Conservation (phyloP, 1,140 invertebrate genomes). For the Sesamia nonagrioides region DNA sequence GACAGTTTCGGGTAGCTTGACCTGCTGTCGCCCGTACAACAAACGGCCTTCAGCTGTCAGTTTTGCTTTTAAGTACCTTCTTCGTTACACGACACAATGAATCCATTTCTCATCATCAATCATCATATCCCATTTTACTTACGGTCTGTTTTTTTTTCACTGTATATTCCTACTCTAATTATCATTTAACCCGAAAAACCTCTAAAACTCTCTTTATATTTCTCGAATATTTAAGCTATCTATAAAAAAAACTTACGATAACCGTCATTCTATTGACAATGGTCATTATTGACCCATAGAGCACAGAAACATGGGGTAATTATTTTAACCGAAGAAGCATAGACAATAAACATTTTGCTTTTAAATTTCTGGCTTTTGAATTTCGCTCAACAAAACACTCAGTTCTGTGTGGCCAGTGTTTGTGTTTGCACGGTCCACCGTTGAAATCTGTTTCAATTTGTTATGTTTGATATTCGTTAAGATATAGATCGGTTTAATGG, state of each 20-base stretch:
- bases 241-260: neutral
- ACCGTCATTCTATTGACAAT: neutral
- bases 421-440: conserved; percentile 65
- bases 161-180: neutral
- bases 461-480: conserved; percentile 74
- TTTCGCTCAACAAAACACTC: conserved; percentile 68
- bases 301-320: conserved; percentile 61
- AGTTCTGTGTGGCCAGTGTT: conserved; percentile 59
- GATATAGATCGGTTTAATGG: neutral
- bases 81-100: too few relatives aligned
- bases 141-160: too few relatives aligned
- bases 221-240: too few relatives aligned
- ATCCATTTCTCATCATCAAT: too few relatives aligned
- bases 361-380: conserved; percentile 78
- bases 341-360: conserved; percentile 81
- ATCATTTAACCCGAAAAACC: neutral
- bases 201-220: too few relatives aligned
- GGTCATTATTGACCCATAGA: conserved; percentile 29
- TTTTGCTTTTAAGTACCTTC: too few relatives aligned
- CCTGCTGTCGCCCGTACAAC: too few relatives aligned
- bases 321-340: conserved; percentile 61
- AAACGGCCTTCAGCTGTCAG: too few relatives aligned
- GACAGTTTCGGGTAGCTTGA: too few relatives aligned
- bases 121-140: too few relatives aligned
- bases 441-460: conserved; percentile 80